A percentile compares a stretch with the other conserved stretches of the same genome.
phyloP scores from a whole-genome alignment of 2,113 vertebrate genomes.

The Microcebus griseorufus region DNA sequence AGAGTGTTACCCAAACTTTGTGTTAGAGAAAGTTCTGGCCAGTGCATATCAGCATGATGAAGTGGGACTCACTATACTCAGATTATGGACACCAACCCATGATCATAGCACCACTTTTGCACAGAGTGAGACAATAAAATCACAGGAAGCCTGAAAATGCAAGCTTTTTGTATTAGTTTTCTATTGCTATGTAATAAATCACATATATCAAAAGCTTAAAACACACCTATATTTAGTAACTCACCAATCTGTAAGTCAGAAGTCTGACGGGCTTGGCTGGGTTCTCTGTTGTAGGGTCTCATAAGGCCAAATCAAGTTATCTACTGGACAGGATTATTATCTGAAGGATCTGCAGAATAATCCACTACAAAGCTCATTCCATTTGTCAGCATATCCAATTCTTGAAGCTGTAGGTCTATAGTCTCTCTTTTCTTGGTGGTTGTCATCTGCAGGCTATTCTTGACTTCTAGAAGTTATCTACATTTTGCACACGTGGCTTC shows the following conservation, averaged over 20 bases:
- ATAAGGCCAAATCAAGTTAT: not conserved
- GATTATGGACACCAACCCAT: fast-evolving
- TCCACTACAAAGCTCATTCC: too few species aligned
- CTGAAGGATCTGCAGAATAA: not conserved
- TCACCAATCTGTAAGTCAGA: not conserved
- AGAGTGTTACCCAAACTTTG: not conserved
- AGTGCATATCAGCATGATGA: not conserved
- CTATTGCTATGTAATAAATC: not conserved
- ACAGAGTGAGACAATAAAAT: not conserved
- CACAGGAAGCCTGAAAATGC: not conserved
- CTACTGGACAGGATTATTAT: fast-evolving
- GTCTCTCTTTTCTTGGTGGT: not conserved
- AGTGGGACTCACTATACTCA: not conserved
- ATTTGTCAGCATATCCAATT: not conserved
- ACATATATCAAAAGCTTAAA: not conserved
- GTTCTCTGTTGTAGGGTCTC: not conserved
- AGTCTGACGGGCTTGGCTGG: not conserved
- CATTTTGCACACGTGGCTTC: not conserved
- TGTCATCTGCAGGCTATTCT: not conserved
- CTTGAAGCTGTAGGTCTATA: not conserved
- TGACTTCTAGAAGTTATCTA: not conserved
- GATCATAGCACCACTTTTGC: not conserved
- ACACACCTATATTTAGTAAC: not conserved
- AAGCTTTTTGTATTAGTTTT: not conserved
- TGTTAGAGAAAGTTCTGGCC: not conserved